Base-by-base conservation (phyloP, 53 echinoderm and acorn worm genomes). In the Hippasteria phrygiana region DNA sequence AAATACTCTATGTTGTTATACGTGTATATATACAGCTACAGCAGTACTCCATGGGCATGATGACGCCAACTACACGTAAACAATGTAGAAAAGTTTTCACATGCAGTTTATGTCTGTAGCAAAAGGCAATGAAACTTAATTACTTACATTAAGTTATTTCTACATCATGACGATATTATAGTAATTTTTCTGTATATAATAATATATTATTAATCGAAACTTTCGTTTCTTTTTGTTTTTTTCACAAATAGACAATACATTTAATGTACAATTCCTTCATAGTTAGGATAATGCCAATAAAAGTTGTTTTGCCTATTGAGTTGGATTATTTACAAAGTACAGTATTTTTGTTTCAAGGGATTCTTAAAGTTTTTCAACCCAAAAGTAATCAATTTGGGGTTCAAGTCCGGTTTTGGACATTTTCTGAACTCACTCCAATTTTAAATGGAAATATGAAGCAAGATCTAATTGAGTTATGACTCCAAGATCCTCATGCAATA, bases 171-270 rank as follows among this genome's bases (percentile, higher is more conserved):
- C n/a, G n/a, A n/a, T n/a, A n/a, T n/a, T 50, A 85, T 37, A 51
- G 69, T 85, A 20, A 78, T 78, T 51, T 65, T n/a, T n/a, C n/a
- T 56, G 38, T 31, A 50, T 84, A 50, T 70, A 51, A 56, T 78
- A 53, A 85, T 85, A 85, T 85, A 85, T 85, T 85, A 85, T 51
- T 39, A 53, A 69, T 34, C 47, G 43, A 85, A 85, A 70, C 51
- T 46, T 24, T 51, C 11, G 85, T 71, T 85, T 85, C 70, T 51
- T 83, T 32, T 18, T n/a, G n/a, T 81, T 71, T 84, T 69, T 75
- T 73, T 73, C 75, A 75, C 50, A 81, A 80, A 81, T 63, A 81
- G 70, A 71, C 62, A 80, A 62, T 66, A 80, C 29, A 82, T 65
- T 65, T 82, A 65, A 64, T 82, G 66, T 82, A 82, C 82, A 82